These are phyloP conservation scores for Pogonomyrmex californicus DNA, from an alignment of 1,140 invertebrate species.

Conservation along the genomic window DNA sequence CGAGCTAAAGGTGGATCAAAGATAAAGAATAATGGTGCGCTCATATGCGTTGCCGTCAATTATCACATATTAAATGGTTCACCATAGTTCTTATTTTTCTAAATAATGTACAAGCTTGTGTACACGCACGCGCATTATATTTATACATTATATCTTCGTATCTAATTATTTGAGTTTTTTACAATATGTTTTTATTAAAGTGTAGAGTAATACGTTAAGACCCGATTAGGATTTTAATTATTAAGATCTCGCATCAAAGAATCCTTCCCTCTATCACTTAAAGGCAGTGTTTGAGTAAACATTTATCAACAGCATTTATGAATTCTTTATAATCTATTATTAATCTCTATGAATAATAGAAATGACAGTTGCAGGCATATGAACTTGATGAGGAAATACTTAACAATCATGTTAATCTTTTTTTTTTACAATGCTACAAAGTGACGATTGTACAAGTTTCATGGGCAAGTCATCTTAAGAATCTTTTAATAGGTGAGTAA, in stretches of 20 bases:
- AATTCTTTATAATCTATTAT: conserved; percentile 36
- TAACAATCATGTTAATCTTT: conserved; percentile 4
- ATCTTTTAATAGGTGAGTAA: conserved; percentile 24
- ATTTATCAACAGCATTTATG: conserved; percentile 43
- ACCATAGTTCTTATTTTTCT: conserved; percentile 29
- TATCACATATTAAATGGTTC: conserved; percentile 79
- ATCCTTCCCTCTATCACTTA: conserved; percentile 48
- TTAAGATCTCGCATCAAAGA: conserved; percentile 27
- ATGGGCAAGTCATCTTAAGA: conserved; percentile 33
- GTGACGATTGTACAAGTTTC: conserved; percentile 18
- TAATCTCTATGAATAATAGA: conserved; percentile 33
- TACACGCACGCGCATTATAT: conserved; percentile 25
- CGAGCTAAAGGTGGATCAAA: conserved; percentile 76
- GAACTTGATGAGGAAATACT: conserved; percentile 3
- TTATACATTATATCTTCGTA: conserved; percentile 12
- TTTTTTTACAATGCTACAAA: conserved; percentile 31
- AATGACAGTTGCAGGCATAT: conserved; percentile 15
- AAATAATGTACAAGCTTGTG: conserved; percentile 68
- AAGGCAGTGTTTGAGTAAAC: conserved; percentile 72
- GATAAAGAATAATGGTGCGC: conserved; percentile 78
- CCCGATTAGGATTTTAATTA: conserved; percentile 42
- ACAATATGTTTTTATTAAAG: conserved; percentile 19
- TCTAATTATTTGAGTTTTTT: conserved; percentile 39
- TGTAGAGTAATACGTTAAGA: conserved; percentile 37
- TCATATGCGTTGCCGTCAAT: conserved; percentile 77